Evolutionary conservation across 2,113 vertebrate genomes (phyloP).

Genomic region (Otus sunia): DNA sequence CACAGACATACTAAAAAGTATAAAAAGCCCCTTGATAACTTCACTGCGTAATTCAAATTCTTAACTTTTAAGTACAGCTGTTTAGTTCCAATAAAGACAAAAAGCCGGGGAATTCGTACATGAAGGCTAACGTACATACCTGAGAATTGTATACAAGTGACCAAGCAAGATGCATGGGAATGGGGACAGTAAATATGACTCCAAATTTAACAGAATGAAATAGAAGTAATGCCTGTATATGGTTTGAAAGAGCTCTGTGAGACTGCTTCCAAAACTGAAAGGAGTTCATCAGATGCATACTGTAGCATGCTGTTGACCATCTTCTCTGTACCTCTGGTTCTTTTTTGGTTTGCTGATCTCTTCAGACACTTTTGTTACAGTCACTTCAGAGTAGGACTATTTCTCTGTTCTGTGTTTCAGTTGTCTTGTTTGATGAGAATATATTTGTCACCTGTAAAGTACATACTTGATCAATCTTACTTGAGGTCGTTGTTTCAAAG

Average conservation of each 20-base stretch:
- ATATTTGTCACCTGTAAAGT: not conserved
- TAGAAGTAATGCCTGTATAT: not conserved
- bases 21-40: not conserved
- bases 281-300: not conserved
- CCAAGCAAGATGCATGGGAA: not conserved
- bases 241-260: not conserved
- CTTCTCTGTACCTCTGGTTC: not conserved
- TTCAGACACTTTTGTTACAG: not conserved
- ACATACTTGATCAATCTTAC: not conserved
- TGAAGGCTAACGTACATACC: not conserved
- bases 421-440: not conserved
- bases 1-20: not conserved
- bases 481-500: not conserved
- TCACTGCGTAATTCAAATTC: not conserved
- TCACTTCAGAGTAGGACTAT: not conserved
- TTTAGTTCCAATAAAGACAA: not conserved
- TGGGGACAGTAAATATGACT: not conserved
- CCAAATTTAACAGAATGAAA: not conserved
- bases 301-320: not conserved
- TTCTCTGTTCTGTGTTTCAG: not conserved
- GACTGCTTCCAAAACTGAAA: not conserved
- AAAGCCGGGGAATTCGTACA: not conserved
- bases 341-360: not conserved
- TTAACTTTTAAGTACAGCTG: not conserved
- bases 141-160: not conserved